Percentiles rank a stretch among this genome's conserved stretches.
Evolutionary conservation across 2,797 vertebrate genomes (phyloP).

Genomic region (Enteromius trimaculatus): DNA sequence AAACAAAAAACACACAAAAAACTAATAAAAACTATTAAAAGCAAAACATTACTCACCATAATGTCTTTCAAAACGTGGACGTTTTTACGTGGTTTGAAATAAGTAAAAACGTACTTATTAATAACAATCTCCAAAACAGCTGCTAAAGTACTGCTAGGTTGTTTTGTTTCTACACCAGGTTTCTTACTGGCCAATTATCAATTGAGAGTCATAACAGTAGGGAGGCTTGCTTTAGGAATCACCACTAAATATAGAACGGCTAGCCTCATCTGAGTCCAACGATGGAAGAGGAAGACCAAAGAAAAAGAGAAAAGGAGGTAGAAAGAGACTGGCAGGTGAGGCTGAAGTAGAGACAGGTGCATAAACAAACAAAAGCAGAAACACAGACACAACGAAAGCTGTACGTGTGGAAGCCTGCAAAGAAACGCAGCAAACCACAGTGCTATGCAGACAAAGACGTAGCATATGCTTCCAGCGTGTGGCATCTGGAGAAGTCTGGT

Average conservation of each 20-base stretch:
- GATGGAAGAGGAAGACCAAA: not conserved
- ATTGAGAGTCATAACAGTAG: not conserved
- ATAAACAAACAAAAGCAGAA: constrained; percentile 37
- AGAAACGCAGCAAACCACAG: constrained; percentile 40
- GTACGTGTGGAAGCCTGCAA: constrained; percentile 23
- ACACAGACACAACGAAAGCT: constrained; percentile 44
- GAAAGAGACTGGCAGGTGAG: constrained; percentile 23
- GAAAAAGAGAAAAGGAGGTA: not conserved
- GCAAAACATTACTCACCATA: not conserved
- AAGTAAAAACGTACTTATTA: not conserved
- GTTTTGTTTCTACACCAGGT: not conserved
- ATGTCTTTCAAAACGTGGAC: not conserved
- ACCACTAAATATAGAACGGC: not conserved
- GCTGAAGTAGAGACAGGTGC: constrained; percentile 25
- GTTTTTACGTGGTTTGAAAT: too few relatives aligned
- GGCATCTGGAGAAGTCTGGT: constrained; percentile 81
- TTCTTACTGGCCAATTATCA: not conserved
- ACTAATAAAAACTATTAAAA: not conserved
- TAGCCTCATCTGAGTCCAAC: not conserved
- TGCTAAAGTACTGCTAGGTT: not conserved
- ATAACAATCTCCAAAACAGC: not conserved
- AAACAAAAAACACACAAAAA: not conserved
- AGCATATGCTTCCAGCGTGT: constrained; percentile 77
- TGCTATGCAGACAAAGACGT: constrained; percentile 59
- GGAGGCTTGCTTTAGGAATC: not conserved